phyloP scores from a whole-genome alignment of 1,140 invertebrate species.

The Trichogramma pretiosum region DNA sequence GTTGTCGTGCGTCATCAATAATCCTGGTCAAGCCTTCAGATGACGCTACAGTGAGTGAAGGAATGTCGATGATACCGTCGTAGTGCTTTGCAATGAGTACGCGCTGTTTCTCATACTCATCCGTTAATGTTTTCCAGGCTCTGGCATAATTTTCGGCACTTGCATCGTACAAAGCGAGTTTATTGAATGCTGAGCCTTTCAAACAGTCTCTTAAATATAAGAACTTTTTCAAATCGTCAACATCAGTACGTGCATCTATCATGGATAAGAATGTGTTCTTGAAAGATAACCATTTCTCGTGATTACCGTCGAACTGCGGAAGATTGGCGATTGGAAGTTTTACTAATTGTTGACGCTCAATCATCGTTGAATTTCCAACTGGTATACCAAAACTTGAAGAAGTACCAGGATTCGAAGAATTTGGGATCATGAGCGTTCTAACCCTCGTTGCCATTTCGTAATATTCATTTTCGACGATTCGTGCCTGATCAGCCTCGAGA shows the following conservation, averaged over 20 bases:
- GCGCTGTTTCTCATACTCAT: conserved; percentile 19
- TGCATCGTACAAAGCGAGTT: conserved; percentile 10
- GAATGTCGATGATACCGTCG: conserved; percentile 13
- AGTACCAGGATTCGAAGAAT: too few relatives aligned
- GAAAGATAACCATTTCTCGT: conserved; percentile 9
- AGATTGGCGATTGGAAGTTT: too few relatives aligned
- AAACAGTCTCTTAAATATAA: conserved; percentile 18
- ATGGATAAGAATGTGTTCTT: conserved; percentile 15
- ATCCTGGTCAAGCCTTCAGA: not conserved
- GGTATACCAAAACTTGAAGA: too few relatives aligned
- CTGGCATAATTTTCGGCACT: conserved; percentile 22
- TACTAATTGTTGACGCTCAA: too few relatives aligned
- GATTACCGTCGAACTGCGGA: too few relatives aligned
- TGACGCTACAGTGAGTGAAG: not conserved
- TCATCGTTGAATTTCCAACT: too few relatives aligned
- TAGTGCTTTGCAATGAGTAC: conserved; percentile 18
- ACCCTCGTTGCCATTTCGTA: too few relatives aligned
- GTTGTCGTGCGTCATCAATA: conserved; percentile 1
- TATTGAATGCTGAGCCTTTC: conserved; percentile 17
- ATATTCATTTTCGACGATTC: too few relatives aligned
- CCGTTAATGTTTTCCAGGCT: conserved; percentile 19
- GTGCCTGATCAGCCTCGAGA: too few relatives aligned
- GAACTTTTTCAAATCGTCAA: conserved; percentile 21
- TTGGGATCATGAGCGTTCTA: too few relatives aligned
- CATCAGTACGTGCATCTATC: conserved; percentile 17